Base-by-base conservation (phyloP, 2,797 vertebrate genomes). In the Malacoraja senta region DNA sequence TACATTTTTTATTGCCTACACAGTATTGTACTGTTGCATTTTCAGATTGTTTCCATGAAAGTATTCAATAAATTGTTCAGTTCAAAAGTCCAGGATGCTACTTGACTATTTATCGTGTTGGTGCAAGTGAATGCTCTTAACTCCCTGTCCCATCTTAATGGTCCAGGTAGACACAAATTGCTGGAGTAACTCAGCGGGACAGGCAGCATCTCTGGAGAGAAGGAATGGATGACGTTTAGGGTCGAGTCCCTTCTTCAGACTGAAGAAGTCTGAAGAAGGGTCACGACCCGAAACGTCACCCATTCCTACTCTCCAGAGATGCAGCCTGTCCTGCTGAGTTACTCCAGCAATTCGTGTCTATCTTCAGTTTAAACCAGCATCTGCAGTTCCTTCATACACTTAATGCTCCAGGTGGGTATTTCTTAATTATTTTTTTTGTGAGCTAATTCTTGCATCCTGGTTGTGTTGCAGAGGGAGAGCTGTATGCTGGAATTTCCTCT, bases 401-500 rank as follows among this genome's bases (percentile, higher is more conserved):
- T 53, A 24, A 76, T 93, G 91, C 7, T 78, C 19, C 15, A n/a
- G 10, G 53, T n/a, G 1, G 58, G 12, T 12, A 6, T 63, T 29
- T 32, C 13, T 32, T 58, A 86, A 61, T 13, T 1, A n/a, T 21
- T 81, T 24, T 21, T 53, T 84, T 58, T 15, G 9, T 93, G 24
- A 53, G 38, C 58, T 80, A 65, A 81, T 32, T 21, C 8, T 13
- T 61, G n/a, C 8, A 12, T 74, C n/a, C 9, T 29, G 79, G 63
- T 76, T 93, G 35, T 76, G 32, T 86, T 94, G 38, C 93, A 97
- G 97, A 97, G 68, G 96, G 96, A 93, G 96, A 97, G 94, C 94
- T 97, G 78, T 97, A 97, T 61, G 96, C 97, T 3, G 97, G 97
- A 53, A 97, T 97, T 94, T 96, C 97, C 24, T 97, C 97, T 6